A percentile compares a stretch with the other conserved stretches of the same genome.
phyloP scores from a whole-genome alignment of 2,888 invertebrate genomes.

The Sphaerophoria taeniata region DNA sequence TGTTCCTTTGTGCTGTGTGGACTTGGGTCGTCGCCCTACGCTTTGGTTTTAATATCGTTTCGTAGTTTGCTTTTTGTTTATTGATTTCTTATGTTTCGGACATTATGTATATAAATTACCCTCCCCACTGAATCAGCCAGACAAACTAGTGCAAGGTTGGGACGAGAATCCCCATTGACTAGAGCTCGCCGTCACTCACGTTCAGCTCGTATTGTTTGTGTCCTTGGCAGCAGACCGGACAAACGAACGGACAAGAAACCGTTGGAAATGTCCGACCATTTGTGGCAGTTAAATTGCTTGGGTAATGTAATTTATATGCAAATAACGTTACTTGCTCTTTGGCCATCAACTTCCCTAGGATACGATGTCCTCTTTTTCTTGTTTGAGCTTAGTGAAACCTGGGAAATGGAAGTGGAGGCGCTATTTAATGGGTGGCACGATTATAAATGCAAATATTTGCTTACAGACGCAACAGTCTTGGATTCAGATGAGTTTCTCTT shows the following conservation, averaged over 20 bases:
- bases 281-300: background rate
- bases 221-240: background rate
- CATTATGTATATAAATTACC: no score
- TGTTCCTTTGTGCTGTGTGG: background rate
- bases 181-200: background rate
- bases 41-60: background rate
- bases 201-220: background rate
- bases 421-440: background rate
- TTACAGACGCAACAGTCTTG: background rate
- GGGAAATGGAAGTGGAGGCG: background rate
- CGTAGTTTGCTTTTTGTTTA: background rate
- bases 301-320: conserved; percentile 22
- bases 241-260: background rate
- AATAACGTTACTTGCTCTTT: background rate
- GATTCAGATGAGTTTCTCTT: background rate
- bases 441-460: conserved; percentile 8
- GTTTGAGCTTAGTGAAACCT: background rate
- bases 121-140: background rate
- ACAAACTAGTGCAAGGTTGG: no score
- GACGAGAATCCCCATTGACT: background rate
- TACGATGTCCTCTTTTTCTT: background rate
- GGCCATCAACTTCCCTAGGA: background rate
- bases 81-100: conserved; percentile 46
- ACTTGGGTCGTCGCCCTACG: conserved; percentile 7
- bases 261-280: background rate